Base-by-base conservation (phyloP, 1,140 invertebrate genomes). In the Mamestra configurata region DNA sequence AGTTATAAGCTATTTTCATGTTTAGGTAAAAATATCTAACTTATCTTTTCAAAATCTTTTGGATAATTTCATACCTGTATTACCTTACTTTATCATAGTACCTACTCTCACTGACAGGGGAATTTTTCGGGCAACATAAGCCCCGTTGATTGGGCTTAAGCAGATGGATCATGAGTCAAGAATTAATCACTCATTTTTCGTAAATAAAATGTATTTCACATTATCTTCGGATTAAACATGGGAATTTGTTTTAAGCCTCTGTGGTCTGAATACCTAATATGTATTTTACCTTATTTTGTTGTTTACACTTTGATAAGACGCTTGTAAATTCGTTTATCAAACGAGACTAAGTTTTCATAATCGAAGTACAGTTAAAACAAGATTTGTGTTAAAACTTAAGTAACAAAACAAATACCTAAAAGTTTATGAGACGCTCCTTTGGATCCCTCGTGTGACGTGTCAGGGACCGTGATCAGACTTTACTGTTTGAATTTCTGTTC, bases 301-400 rank as follows among this genome's bases (percentile, higher is more conserved):
- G 35, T 66, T 66, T 22, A 37, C 10, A 22, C 22, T 35, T 8
- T 4, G 61, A 66, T 66, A 66, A 66, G 18, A n/a, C 1, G 7
- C n/a, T 40, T 37, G 18, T 66, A 40, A 40, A 66, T 66, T 40
- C 61, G 10, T 40, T 66, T 66, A 66, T 66, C 61, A 40, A 66
- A 20, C n/a, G 1, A 40, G 7, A 64, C 18, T 13, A 40, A 18
- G 22, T 66, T 37, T 40, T n/a, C 31, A 20, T 10, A 53, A 37
- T 22, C 61, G 18, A 35, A 5, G 35, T 10, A 18, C 13, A 57
- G n/a, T 66, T 66, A 35, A 59, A 31, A 59, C 24, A 27, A 59
- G n/a, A n/a, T n/a, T 59, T 13, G 55, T 59, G 55, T 59, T 59
- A 59, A 27, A 0, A n/a, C 3, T 15, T 27, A 59, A 5, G 24